Evolutionary conservation across 2,888 invertebrate genomes (phyloP), one percentile per base, ranked within the genome.

Genomic region (Hedya salicella): DNA sequence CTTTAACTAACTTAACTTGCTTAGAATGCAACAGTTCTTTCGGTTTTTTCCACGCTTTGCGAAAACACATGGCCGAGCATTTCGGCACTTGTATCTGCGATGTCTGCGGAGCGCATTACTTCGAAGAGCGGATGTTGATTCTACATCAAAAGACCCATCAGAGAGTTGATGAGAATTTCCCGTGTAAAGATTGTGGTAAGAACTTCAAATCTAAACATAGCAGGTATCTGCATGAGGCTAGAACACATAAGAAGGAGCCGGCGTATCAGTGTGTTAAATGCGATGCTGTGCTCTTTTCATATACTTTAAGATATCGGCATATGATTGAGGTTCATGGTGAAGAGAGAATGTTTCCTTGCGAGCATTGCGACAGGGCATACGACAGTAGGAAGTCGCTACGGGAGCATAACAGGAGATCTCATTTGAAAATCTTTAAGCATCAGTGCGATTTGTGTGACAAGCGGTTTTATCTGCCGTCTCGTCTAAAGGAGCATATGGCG

Each of bases 381-480:
- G 87, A 90, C 42, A 86, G 88, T 5, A 70, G 89, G 40, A 90
- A 89, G 50, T 88, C 91, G 0, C 67, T 92, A 0, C 70, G 88
- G 0, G 88, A 91, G 60, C 93, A 93, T 48, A 86, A 85, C 6
- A 73, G 89, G 2, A 62, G 91, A 16, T 81, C 79, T 14, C 90
- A 90, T 70, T 73, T 90, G 40, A 88, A 89, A 70, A 83, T 90
- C 4, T 86, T 90, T 2, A 84, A 86, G 54, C 93, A 93, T 46
- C 89, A 92, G 59, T 94, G 94, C 68, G 92, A 93, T 60, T 70
- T 92, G 56, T 94, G 94, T 46, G 91, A 93, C 2, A 91, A 93
- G 65, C 84, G 92, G 5, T 94, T 93, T 70, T 93, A 92, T 44
- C 72, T 89, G 0, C 93, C 92, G 0, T 89, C 89, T 0, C 70